Base-by-base conservation (phyloP, 2,888 invertebrate species). In the Biston betularia region DNA sequence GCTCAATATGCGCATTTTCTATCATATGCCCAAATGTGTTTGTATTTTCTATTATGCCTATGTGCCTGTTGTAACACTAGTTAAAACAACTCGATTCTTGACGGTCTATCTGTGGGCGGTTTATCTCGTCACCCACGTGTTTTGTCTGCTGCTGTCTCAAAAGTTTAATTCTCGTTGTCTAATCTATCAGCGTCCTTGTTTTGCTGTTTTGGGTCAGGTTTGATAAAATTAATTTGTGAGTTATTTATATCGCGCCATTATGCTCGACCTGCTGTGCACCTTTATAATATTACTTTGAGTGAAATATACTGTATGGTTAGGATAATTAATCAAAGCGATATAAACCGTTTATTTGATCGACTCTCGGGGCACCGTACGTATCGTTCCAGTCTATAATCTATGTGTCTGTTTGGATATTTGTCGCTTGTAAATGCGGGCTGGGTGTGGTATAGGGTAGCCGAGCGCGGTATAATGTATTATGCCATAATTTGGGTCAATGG, bases 371-470 rank as follows among this genome's bases (percentile, higher is more conserved):
- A 42, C 38, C 42, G 34, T 56, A 59, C 59, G 69, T 53, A 63
- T 69, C 50, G 62, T 64, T 74, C 56, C 54, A 54, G 65, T 56
- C 56, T 73, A 70, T 71, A 70, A 68, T 71, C 65, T 68, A 62
- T 55, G 49, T 59, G 69, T 62, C 74, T 77, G 76, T 77, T 79
- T 62, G 79, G 75, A 78, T 80, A 80, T 81, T 81, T 80, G 81
- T 84, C 81, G 76, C 79, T 74, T 74, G 75, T 78, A 78, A 79
- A 77, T 79, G 77, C 79, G 76, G 78, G 75, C 65, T 79, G 74
- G 75, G 68, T 68, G 64, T 57, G 64, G 62, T 63, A 67, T 64
- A 72, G 71, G 68, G 71, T 63, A 55, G 66, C 57, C 63, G 49
- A 68, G 61, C 70, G 66, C 52, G 67, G 50, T 65, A 70, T 68